These are phyloP conservation scores for Intellagama lesueurii DNA, from an alignment of 2,797 vertebrate genomes.

Conservation along the genomic window DNA sequence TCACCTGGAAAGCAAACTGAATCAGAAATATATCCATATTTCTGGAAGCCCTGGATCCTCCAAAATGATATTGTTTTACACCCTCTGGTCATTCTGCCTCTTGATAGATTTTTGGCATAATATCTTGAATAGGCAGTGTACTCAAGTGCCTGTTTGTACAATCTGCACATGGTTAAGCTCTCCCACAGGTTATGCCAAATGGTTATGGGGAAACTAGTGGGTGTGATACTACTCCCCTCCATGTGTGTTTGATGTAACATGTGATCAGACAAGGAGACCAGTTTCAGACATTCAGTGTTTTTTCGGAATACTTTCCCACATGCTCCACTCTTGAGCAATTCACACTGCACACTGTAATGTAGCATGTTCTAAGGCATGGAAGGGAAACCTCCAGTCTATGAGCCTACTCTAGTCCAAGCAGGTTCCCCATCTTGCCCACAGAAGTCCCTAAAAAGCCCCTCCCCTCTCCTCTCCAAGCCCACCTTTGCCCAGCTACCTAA, in stretches of 20 bases:
- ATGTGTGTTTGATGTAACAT: background rate
- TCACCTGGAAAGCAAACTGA: conserved; percentile 85
- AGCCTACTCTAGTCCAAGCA: background rate
- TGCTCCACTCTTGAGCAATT: background rate
- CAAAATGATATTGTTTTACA: background rate
- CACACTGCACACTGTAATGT: background rate
- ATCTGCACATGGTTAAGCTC: background rate
- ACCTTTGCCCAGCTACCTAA: background rate
- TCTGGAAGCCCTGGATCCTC: background rate
- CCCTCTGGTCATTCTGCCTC: background rate
- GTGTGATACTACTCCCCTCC: background rate
- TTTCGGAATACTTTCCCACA: background rate
- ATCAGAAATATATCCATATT: conserved; percentile 12
- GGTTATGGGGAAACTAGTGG: too few relatives aligned
- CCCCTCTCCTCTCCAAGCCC: background rate
- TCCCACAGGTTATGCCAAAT: background rate
- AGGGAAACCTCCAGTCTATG: background rate
- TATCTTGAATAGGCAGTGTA: background rate
- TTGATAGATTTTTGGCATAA: background rate
- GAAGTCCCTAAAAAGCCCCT: background rate
- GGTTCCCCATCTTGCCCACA: background rate
- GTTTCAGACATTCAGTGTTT: background rate
- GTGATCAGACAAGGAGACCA: background rate
- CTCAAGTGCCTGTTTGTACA: background rate
- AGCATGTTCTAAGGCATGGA: background rate